Percentiles rank a stretch among this genome's conserved stretches.
Evolutionary conservation across 2,888 invertebrate genomes (phyloP).

Genomic region (Fissipunctia ypsillon): DNA sequence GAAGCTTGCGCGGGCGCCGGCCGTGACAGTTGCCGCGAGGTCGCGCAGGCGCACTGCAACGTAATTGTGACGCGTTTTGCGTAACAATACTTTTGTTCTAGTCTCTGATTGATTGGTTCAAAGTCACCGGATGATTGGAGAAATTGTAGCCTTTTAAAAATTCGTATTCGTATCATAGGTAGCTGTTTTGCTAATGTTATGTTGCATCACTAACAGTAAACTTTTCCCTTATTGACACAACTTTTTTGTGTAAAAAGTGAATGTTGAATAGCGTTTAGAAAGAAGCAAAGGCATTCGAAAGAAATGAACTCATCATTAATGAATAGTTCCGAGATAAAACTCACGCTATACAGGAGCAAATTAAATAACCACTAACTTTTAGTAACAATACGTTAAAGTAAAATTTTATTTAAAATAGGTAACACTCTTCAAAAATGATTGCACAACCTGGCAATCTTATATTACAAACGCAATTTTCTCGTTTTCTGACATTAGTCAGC

Average conservation of each 20-base stretch:
- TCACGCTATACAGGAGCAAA: constrained; percentile 7
- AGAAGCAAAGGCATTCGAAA: constrained; percentile 3
- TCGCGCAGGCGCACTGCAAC: constrained; percentile 64
- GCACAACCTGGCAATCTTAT: constrained; percentile 54
- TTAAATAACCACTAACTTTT: constrained; percentile 38
- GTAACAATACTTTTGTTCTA: constrained; percentile 68
- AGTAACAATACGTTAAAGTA: constrained; percentile 35
- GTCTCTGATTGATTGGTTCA: constrained; percentile 42
- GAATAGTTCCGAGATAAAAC: constrained; percentile 14
- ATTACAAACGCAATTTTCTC: constrained; percentile 46
- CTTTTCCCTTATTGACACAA: constrained; percentile 3
- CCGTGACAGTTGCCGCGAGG: constrained; percentile 59
- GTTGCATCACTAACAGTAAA: neutral
- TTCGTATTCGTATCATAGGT: neutral
- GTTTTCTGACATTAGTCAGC: constrained; percentile 64
- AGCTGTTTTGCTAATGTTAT: neutral
- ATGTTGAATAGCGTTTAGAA: constrained; percentile 26
- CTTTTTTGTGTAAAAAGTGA: constrained; percentile 16
- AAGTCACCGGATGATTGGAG: constrained; percentile 19
- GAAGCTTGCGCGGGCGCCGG: constrained; percentile 70
- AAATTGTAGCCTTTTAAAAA: constrained; percentile 6
- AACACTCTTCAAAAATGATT: constrained; percentile 40
- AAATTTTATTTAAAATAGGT: constrained; percentile 42
- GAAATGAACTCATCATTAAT: neutral
- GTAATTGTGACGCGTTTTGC: constrained; percentile 74